Evolutionary conservation across 2,888 invertebrate species (phyloP), one percentile per base, ranked within the genome.

Genomic region (Tenthredo amoena): DNA sequence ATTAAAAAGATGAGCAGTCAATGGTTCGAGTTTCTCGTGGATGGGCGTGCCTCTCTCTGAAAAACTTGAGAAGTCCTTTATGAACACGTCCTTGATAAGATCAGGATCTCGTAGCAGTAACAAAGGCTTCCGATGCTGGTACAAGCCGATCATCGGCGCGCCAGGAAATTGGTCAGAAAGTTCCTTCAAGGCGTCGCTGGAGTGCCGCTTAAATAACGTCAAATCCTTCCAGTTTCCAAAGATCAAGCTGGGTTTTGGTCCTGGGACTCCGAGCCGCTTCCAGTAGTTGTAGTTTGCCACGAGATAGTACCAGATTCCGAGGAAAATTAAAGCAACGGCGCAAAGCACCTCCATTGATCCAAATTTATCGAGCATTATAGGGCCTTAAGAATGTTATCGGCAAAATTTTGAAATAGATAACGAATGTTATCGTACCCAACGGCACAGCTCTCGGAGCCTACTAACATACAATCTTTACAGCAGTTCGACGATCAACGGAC

Each of bases 1-100:
- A 0, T 91, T 86, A 87, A 95, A 94, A 0, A 94, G 94, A 91
- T 94, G 94, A 77, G 93, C 93, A 2, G 93, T 93, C 9, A 95
- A 88, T 0, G 94, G 94, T 85, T 95, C 95, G 0, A 89, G 87
- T 31, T 94, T 90, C 58, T 94, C 93, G 86, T 94, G 91, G 1
- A 94, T 87, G 88, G 91, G 87, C 3, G 92, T 65, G 12, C 92
- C 93, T 84, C 91, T 88, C 71, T 93, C 94, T 40, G 92, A 92
- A 81, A 94, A 94, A 58, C 89, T 85, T 12, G 92, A 91, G 31
- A 94, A 94, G 68, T 94, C 93, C 12, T 91, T 92, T 10, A 94
- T 93, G 18, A 94, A 89, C 0, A 94, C 88, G 4, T 92, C 91
- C 34, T 89, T 91, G 6, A 93, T 91, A 18, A 94, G 68, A 4